A percentile compares a stretch with the other conserved stretches of the same genome.
These are phyloP conservation scores for Kryptopterus vitreolus DNA, from an alignment of 2,797 vertebrate species.

Conservation along the genomic window DNA sequence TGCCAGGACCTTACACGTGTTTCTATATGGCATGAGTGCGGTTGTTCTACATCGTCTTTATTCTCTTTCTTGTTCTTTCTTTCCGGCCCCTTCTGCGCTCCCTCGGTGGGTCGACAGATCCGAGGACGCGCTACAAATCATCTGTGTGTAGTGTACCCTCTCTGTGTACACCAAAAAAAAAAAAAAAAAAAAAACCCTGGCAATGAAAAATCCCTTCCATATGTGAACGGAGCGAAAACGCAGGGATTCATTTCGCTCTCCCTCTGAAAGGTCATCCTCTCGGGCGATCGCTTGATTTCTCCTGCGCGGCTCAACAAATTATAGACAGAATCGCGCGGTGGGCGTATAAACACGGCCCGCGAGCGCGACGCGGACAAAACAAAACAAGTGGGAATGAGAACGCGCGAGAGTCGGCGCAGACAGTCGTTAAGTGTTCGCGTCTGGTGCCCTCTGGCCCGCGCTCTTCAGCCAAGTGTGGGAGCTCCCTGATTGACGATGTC, in stretches of 20 bases:
- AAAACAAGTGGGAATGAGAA: constrained; percentile 79
- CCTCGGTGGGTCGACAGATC: neutral
- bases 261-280: constrained; percentile 59
- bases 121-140: constrained; percentile 42
- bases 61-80: neutral
- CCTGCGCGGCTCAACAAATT: constrained; percentile 71
- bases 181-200: too few relatives aligned
- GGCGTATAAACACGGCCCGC: constrained; percentile 73
- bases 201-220: constrained; percentile 74
- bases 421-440: constrained; percentile 72
- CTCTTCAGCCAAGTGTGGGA: constrained; percentile 84
- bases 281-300: constrained; percentile 63
- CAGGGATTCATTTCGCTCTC: constrained; percentile 53
- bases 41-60: neutral
- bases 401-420: constrained; percentile 61
- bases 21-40: too few relatives aligned
- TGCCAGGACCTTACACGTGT: too few relatives aligned
- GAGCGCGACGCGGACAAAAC: constrained; percentile 69
- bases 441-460: constrained; percentile 70
- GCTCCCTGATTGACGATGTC: constrained; percentile 93
- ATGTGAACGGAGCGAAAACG: constrained; percentile 64
- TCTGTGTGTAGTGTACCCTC: constrained; percentile 55
- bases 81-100: neutral
- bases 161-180: constrained; percentile 34
- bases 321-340: constrained; percentile 71